These are phyloP conservation scores for Mobula birostris DNA, from an alignment of 2,113 vertebrate genomes.

Conservation along the genomic window DNA sequence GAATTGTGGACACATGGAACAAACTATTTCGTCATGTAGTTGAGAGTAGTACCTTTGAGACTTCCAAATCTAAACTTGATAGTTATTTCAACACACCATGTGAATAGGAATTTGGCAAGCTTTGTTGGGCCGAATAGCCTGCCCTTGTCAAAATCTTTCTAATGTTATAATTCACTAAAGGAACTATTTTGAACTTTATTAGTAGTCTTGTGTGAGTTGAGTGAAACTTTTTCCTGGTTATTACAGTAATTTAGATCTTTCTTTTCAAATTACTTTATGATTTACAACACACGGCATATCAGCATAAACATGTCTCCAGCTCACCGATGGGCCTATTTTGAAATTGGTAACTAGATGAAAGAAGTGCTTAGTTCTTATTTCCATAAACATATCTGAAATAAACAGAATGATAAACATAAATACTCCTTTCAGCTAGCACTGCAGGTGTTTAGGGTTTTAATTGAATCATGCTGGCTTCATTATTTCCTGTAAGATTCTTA, in stretches of 20 bases:
- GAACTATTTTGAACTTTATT: background rate
- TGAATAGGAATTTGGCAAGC: too few relatives aligned
- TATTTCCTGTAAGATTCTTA: background rate
- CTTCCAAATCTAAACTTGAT: too few relatives aligned
- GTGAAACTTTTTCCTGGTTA: background rate
- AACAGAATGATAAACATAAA: background rate
- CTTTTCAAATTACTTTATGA: background rate
- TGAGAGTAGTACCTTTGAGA: too few relatives aligned
- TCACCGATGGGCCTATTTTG: background rate
- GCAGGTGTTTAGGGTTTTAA: background rate
- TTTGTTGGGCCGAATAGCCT: too few relatives aligned
- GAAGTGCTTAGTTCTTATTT: background rate
- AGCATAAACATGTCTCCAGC: background rate
- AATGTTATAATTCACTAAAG: too few relatives aligned
- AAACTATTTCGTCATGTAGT: too few relatives aligned
- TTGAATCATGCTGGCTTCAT: background rate
- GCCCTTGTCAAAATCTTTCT: too few relatives aligned
- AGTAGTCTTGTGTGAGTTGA: background rate
- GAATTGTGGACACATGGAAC: too few relatives aligned
- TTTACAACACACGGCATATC: background rate
- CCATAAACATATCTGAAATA: background rate
- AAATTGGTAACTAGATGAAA: background rate
- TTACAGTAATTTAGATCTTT: background rate
- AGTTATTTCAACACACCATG: too few relatives aligned
- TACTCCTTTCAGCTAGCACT: background rate